Evolutionary conservation across 2,888 invertebrate species (phyloP).

Genomic region (Agrochola lota): DNA sequence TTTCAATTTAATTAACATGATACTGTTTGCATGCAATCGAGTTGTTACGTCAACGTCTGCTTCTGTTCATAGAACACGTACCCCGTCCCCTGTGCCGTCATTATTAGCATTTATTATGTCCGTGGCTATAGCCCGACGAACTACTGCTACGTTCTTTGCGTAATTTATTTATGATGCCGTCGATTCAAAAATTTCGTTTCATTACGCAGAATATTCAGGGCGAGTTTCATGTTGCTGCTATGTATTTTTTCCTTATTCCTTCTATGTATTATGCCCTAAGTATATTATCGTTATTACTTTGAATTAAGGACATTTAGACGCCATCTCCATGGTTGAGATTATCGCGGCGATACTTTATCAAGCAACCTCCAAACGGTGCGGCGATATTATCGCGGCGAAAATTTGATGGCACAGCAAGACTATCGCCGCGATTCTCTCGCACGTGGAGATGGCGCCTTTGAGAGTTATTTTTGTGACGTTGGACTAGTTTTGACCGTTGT

Average conservation of each 20-base stretch:
- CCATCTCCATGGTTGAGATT: too few species aligned
- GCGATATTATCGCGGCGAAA: too few species aligned
- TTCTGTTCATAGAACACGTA: constrained; percentile 53
- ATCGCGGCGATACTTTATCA: too few species aligned
- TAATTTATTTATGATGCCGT: constrained; percentile 57
- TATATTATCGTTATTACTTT: neutral
- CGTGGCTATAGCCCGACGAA: constrained; percentile 40
- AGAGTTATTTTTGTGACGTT: neutral
- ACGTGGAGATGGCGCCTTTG: too few species aligned
- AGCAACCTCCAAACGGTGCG: too few species aligned
- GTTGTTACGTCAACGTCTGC: constrained; percentile 65
- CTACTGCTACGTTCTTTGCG: constrained; percentile 52
- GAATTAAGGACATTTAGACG: neutral
- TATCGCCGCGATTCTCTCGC: too few species aligned
- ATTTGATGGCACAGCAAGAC: too few species aligned
- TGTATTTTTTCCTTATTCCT: neutral
- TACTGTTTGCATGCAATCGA: constrained; percentile 81
- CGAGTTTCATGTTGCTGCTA: constrained; percentile 3
- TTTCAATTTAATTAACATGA: constrained; percentile 84
- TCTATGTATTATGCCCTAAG: neutral
- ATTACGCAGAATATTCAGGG: constrained; percentile 6
- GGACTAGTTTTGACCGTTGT: neutral
- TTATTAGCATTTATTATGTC: constrained; percentile 68
- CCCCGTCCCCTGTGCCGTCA: constrained; percentile 53
- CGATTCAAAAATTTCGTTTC: constrained; percentile 29